A percentile compares a stretch with the other conserved stretches of the same genome.
Conservation (phyloP, 1,140 invertebrate species). For the Cyclina sinensis region DNA sequence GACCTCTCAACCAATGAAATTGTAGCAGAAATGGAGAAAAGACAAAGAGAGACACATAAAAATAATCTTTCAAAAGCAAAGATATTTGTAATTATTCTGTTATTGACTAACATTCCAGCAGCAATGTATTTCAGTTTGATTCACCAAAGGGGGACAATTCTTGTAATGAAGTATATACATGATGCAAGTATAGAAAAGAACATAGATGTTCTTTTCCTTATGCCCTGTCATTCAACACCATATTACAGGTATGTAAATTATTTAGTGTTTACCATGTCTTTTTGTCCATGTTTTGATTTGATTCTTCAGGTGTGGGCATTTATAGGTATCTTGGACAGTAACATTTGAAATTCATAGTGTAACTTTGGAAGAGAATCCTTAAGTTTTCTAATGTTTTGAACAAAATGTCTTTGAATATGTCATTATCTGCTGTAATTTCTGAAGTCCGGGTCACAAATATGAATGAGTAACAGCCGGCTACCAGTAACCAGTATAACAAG, state of each 20-base stretch:
- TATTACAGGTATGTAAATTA: conserved; percentile 91
- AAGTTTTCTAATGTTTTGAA: no score
- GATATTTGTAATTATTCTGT: conserved; percentile 77
- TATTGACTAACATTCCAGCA: conserved; percentile 85
- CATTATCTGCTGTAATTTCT: no score
- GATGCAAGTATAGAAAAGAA: conserved; percentile 77
- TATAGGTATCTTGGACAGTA: no score
- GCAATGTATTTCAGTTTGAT: conserved; percentile 91
- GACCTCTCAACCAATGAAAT: conserved; percentile 41
- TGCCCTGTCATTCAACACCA: conserved; percentile 97
- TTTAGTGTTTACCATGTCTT: no score
- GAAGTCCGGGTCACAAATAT: no score
- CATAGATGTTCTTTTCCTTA: conserved; percentile 93
- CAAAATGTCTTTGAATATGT: no score
- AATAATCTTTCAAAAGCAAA: conserved; percentile 77
- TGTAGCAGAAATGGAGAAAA: conserved; percentile 57
- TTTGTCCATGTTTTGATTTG: no score
- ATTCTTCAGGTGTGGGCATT: no score
- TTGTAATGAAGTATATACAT: conserved; percentile 91
- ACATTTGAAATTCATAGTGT: no score
- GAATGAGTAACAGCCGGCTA: no score
- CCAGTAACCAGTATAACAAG: no score
- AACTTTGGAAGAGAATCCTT: no score
- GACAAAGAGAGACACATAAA: conserved; percentile 73
- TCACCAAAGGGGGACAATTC: conserved; percentile 94